These are phyloP conservation scores for Pogonophryne albipinna DNA, from an alignment of 2,797 vertebrate species.

Conservation along the genomic window DNA sequence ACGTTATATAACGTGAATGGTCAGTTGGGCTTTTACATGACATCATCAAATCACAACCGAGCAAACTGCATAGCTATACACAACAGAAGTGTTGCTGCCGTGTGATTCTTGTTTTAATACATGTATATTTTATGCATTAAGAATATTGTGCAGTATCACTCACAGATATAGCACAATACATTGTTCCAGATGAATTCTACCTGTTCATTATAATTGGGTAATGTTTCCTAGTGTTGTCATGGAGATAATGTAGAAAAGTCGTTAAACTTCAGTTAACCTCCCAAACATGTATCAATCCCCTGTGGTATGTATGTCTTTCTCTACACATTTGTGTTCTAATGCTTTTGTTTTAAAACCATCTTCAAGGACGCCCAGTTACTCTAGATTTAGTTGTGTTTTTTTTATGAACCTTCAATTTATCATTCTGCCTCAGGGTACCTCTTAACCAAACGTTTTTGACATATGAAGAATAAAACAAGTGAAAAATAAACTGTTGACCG, in stretches of 20 bases:
- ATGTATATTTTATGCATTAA: background rate
- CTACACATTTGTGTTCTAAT: background rate
- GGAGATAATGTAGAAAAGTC: constrained; percentile 35
- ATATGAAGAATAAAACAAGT: background rate
- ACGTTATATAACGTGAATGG: constrained; percentile 39
- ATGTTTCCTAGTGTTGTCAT: constrained; percentile 59
- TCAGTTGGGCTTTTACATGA: constrained; percentile 16
- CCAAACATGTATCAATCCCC: background rate
- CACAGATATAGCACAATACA: background rate
- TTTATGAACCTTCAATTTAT: background rate
- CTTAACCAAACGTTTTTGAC: background rate
- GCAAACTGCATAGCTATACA: background rate
- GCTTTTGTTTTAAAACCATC: background rate
- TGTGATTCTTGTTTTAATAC: too few species aligned
- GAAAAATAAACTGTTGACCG: background rate
- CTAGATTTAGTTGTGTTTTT: background rate
- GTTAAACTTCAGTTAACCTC: background rate
- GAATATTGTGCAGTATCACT: background rate
- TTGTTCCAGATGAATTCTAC: background rate
- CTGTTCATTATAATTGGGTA: background rate
- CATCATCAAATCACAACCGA: constrained; percentile 40
- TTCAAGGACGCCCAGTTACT: background rate
- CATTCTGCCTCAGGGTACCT: too few species aligned
- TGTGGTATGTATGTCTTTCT: background rate
- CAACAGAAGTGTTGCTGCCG: background rate